Evolutionary conservation across 2,113 vertebrate species (phyloP).

Genomic region (Coryphaenoides rupestris): DNA sequence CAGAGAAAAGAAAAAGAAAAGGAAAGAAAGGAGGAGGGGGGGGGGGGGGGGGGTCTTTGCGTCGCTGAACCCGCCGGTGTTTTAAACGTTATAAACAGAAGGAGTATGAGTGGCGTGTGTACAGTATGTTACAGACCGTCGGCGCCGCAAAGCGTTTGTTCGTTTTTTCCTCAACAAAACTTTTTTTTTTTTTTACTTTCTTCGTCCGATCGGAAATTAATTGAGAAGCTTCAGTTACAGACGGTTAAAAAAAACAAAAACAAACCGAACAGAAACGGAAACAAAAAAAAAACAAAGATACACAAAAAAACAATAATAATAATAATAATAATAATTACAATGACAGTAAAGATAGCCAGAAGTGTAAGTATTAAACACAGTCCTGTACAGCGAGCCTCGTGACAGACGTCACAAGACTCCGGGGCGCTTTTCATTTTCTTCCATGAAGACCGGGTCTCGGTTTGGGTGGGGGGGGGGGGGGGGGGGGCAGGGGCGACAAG

Average conservation of each 20-base stretch:
- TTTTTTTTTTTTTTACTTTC: constrained; percentile 59
- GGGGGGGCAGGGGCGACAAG: constrained; percentile 76
- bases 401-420: constrained; percentile 25
- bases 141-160: constrained; percentile 50
- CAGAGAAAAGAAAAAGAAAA: constrained; percentile 50
- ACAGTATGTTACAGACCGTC: too few species aligned
- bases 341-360: constrained; percentile 70
- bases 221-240: constrained; percentile 76
- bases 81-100: constrained; percentile 43
- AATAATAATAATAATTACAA: constrained; percentile 63
- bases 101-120: constrained; percentile 63
- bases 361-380: constrained; percentile 72
- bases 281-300: constrained; percentile 46
- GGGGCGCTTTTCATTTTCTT: constrained; percentile 58
- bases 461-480: too few species aligned
- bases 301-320: constrained; percentile 30
- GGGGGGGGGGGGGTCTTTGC: neutral
- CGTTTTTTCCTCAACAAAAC: constrained; percentile 38
- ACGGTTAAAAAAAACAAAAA: constrained; percentile 70
- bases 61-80: constrained; percentile 53
- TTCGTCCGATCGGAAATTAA: constrained; percentile 76
- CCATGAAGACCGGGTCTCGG: constrained; percentile 80
- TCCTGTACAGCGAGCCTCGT: constrained; percentile 69
- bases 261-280: neutral
- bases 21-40: too few species aligned